Conservation (phyloP, 2,888 invertebrate genomes). For the Automeris io region DNA sequence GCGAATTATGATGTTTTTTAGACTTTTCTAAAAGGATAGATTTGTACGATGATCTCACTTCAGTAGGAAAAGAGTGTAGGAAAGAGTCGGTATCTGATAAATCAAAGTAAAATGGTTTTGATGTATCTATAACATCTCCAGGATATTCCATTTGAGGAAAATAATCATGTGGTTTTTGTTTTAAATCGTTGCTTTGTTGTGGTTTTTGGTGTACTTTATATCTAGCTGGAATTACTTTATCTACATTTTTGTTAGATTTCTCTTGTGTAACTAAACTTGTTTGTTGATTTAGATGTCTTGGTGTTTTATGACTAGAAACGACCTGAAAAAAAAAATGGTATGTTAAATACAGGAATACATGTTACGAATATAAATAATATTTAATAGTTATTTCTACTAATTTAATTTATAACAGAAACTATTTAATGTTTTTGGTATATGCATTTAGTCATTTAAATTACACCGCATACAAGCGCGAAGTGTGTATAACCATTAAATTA, state of each 20-base stretch:
- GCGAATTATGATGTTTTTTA: neutral
- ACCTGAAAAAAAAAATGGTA: slow-evolving; percentile 20
- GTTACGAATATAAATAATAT: neutral
- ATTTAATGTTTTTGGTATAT: no score
- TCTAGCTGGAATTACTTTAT: slow-evolving; percentile 24
- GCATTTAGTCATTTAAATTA: no score
- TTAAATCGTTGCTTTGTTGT: slow-evolving; percentile 13
- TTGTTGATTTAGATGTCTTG: slow-evolving; percentile 14
- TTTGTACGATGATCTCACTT: slow-evolving; percentile 34
- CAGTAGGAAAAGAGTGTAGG: slow-evolving; percentile 37
- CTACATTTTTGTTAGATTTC: slow-evolving; percentile 13
- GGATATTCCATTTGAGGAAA: slow-evolving; percentile 42
- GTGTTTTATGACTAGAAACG: slow-evolving; percentile 17
- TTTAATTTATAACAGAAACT: no score
- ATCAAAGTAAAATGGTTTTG: slow-evolving; percentile 42
- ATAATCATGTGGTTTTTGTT: slow-evolving; percentile 15
- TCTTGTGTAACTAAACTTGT: slow-evolving; percentile 16
- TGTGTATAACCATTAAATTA: no score
- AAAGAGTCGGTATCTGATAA: slow-evolving; percentile 20
- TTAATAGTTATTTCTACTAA: neutral
- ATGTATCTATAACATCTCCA: slow-evolving; percentile 33
- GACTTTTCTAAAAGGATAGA: neutral
- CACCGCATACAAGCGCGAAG: no score
- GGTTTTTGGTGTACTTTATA: slow-evolving; percentile 18
- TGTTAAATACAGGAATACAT: neutral